Evolutionary conservation across 2,797 vertebrate species (phyloP).

Genomic region (Halcyon smyrnensis): DNA sequence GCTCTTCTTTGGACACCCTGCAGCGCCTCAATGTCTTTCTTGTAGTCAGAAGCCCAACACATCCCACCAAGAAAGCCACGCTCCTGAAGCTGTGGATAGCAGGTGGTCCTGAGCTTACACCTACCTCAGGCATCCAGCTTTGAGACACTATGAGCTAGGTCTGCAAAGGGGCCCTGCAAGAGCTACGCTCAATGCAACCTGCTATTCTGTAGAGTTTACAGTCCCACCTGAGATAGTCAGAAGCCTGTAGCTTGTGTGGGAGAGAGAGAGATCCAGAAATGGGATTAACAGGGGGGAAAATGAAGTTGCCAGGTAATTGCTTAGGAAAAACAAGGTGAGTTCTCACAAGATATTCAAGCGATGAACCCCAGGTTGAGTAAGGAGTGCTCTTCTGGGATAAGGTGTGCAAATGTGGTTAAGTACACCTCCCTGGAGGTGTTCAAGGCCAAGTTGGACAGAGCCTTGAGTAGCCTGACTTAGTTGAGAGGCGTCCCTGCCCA

Average conservation of each 20-base stretch:
- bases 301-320: neutral
- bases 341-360: neutral
- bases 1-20: neutral
- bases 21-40: neutral
- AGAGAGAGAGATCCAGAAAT: neutral
- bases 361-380: neutral
- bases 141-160: neutral
- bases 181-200: neutral
- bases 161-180: neutral
- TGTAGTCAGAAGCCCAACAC: neutral
- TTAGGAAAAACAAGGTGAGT: neutral
- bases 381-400: neutral
- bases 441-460: too few species aligned
- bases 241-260: neutral
- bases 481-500: too few species aligned
- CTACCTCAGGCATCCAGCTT: neutral
- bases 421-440: neutral
- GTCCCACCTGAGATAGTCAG: neutral
- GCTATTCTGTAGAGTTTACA: neutral
- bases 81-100: neutral
- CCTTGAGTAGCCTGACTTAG: too few species aligned
- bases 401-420: neutral
- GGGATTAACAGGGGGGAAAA: neutral
- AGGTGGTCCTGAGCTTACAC: neutral
- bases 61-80: neutral